Base-by-base conservation (phyloP, 2,797 vertebrate species). In the Acanthis flammea region DNA sequence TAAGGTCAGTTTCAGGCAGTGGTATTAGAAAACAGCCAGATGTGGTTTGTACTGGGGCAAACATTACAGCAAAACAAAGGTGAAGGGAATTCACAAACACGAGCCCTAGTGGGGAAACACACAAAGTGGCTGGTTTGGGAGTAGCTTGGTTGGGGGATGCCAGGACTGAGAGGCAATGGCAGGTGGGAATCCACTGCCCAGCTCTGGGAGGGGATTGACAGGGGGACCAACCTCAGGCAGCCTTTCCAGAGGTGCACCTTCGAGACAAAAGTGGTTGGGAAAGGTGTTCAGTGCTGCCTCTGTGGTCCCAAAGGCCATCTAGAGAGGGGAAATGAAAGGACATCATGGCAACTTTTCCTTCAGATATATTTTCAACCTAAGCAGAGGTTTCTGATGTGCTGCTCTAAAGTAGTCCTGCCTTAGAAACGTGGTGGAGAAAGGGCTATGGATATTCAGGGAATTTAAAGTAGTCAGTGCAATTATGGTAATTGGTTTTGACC, bases 401-500 rank as follows among this genome's bases (percentile, higher is more conserved):
- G 57, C 41, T 80, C 44, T 82, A 74, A 80, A 75, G 67, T 19
- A 77, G 25, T 37, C 31, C 6, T n/a, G 22, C 77, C 70, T 80
- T 47, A 86, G 57, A 88, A 91, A 25, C 0, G 0, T 3, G 0
- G 27, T 53, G 58, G 25, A 83, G 65, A 89, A 87, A 78, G 41
- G 27, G 44, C 75, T 4, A 1, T 71, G 48, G 72, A 77, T 44
- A 58, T 78, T 83, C 85, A 70, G 62, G 72, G 86, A 88, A 88
- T 94, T 91, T 78, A 92, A 93, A 80, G 47, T 72, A 95, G 88
- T 45, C 28, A 23, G 31, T 85, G 51, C 78, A 80, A 92, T 95
- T 96, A 95, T 88, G 75, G 30, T 96, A 97, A 95, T 96, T 95
- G 70, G 24, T 77, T 95, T 88, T 96, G 92, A 95, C 94, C 89